Percentiles rank a stretch among this genome's conserved stretches.
phyloP scores from a whole-genome alignment of 2,113 vertebrate species.

The Dasypus novemcinctus region DNA sequence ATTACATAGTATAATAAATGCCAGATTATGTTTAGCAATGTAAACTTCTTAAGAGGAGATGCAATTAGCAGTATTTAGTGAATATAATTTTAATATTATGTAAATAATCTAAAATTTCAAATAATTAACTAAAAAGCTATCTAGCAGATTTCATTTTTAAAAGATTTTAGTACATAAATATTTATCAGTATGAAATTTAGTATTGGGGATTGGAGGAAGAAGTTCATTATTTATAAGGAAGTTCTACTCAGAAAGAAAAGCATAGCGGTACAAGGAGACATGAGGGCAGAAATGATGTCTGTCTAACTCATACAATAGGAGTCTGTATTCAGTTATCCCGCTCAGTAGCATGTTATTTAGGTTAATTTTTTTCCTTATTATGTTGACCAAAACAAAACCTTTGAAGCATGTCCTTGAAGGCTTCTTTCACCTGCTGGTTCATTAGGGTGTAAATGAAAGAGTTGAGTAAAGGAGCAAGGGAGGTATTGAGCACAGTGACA shows the following conservation, averaged over 20 bases:
- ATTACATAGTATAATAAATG: not conserved
- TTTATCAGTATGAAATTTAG: too few species aligned
- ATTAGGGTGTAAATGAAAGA: too few species aligned
- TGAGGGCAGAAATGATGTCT: not conserved
- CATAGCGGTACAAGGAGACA: not conserved
- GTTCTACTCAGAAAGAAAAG: not conserved
- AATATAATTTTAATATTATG: not conserved
- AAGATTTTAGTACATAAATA: too few species aligned
- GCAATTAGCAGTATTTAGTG: not conserved
- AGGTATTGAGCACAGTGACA: conserved; percentile 60
- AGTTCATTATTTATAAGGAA: not conserved
- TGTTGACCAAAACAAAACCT: not conserved
- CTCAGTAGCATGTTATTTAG: not conserved
- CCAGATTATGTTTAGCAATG: not conserved
- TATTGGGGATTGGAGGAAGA: not conserved
- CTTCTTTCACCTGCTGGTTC: conserved; percentile 72
- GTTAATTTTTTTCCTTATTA: not conserved
- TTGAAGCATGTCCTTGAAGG: conserved; percentile 38
- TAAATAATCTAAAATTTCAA: too few species aligned
- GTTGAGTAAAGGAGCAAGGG: too few species aligned
- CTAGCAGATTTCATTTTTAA: not conserved
- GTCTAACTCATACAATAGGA: not conserved
- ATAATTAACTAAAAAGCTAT: not conserved
- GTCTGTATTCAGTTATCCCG: not conserved
- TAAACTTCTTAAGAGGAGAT: not conserved